Evolutionary conservation across 2,113 vertebrate genomes (phyloP).

Genomic region (Pogonocichla stellata): DNA sequence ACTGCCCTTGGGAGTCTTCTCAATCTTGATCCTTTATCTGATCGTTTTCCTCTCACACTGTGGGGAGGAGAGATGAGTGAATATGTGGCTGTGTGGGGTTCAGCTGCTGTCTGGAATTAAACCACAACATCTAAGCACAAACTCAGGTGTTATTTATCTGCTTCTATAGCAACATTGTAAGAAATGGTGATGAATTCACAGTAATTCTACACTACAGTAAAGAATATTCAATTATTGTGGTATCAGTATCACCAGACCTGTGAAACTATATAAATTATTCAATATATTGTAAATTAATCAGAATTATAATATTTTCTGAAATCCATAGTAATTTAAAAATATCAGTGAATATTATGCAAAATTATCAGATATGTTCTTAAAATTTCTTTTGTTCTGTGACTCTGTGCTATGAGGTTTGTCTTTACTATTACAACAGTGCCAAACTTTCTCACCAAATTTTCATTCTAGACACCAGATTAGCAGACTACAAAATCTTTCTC

Average conservation of each 20-base stretch:
- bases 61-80: accelerated
- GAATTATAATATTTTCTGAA: not conserved
- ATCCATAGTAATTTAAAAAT: not conserved
- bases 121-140: not conserved
- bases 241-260: not conserved
- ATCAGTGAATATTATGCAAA: not conserved
- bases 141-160: not conserved
- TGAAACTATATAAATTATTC: not conserved
- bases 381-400: not conserved
- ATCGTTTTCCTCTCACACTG: not conserved
- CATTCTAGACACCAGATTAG: not conserved
- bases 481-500: not conserved
- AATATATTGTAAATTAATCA: not conserved
- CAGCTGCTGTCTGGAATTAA: not conserved
- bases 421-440: not conserved
- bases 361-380: not conserved
- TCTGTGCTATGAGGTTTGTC: not conserved
- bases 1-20: not conserved
- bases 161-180: not conserved
- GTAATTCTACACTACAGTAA: not conserved
- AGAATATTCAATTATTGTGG: not conserved
- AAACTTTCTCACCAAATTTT: not conserved
- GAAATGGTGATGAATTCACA: not conserved
- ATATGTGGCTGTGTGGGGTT: not conserved
- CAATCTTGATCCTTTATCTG: not conserved